phyloP scores from a whole-genome alignment of 2,113 vertebrate species.

The Anoplopoma fimbria region DNA sequence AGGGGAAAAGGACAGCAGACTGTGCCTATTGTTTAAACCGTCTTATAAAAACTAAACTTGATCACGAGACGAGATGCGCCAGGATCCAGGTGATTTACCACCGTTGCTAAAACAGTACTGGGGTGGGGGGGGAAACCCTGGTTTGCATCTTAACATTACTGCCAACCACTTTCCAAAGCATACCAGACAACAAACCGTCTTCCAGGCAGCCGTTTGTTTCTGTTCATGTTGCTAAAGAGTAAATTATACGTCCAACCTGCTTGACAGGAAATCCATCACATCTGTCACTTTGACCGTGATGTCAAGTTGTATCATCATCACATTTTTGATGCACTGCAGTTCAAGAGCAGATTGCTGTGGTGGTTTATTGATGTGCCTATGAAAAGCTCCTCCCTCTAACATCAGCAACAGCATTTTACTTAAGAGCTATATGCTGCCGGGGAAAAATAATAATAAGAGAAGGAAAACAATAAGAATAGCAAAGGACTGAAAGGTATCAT shows the following conservation, averaged over 20 bases:
- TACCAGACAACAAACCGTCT: background rate
- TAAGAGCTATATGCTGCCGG: background rate
- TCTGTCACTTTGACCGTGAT: conserved; percentile 1
- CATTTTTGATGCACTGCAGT: background rate
- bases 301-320: background rate
- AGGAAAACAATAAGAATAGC: background rate
- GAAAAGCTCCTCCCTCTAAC: background rate
- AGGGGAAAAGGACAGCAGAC: background rate
- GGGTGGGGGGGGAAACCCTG: background rate
- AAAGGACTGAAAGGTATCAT: background rate
- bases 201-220: background rate
- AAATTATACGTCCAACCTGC: background rate
- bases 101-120: background rate
- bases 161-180: conserved; percentile 4
- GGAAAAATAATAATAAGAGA: background rate
- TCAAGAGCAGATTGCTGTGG: conserved; percentile 12
- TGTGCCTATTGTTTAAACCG: background rate
- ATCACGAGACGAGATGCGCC: background rate
- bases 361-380: background rate
- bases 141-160: background rate
- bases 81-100: background rate
- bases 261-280: background rate
- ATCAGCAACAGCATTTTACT: background rate
- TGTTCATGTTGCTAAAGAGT: background rate
- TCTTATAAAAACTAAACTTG: background rate